Evolutionary conservation across 2,888 invertebrate species (phyloP).

Genomic region (Rutpela maculata): DNA sequence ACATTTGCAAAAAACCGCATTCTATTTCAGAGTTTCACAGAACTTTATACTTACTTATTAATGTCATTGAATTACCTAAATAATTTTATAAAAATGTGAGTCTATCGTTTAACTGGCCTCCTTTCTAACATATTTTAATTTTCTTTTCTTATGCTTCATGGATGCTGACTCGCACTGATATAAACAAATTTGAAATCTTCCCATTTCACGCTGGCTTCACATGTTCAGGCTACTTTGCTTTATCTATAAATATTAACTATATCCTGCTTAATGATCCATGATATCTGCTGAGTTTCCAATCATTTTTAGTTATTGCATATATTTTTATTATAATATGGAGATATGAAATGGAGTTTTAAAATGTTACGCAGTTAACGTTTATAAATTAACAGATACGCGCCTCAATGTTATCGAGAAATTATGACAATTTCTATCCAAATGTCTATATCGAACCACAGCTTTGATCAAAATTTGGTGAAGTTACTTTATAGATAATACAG

Average conservation of each 20-base stretch:
- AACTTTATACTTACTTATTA: too few relatives aligned
- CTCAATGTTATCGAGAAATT: too few relatives aligned
- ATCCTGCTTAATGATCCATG: conserved; percentile 4
- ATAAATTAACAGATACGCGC: too few relatives aligned
- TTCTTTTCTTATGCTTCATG: neutral
- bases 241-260: conserved; percentile 5
- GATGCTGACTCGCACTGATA: neutral
- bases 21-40: too few relatives aligned
- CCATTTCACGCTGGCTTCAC: conserved; percentile 8
- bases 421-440: too few relatives aligned
- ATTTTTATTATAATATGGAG: neutral
- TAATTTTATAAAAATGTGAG: too few relatives aligned
- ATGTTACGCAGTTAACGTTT: too few relatives aligned
- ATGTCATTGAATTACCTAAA: too few relatives aligned
- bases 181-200: conserved; percentile 5
- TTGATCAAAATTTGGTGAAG: too few relatives aligned
- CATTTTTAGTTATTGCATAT: neutral
- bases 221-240: neutral
- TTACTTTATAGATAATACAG: too few relatives aligned
- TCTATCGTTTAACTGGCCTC: neutral
- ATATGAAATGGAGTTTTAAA: neutral
- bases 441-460: too few relatives aligned
- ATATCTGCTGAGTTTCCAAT: neutral
- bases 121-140: neutral
- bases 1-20: too few relatives aligned